Percentiles rank a stretch among this genome's conserved stretches.
phyloP scores from a whole-genome alignment of 2,113 vertebrate species.

The Plotosus lineatus region DNA sequence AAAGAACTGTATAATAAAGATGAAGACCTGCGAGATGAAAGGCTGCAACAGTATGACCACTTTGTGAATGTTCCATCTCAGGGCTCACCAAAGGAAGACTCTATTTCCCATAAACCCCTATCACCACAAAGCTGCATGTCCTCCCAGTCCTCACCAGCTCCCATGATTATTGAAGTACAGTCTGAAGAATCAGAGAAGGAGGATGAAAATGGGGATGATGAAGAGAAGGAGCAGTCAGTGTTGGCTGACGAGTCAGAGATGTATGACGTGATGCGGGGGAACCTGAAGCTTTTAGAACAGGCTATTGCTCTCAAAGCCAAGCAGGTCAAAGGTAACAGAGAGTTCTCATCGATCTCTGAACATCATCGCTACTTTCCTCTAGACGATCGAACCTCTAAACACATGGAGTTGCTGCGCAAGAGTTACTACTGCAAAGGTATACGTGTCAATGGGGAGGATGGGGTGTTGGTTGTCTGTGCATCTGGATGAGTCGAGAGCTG shows the following conservation, averaged over 20 bases:
- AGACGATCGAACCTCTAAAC: conserved; percentile 82
- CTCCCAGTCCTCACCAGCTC: conserved; percentile 71
- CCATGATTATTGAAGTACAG: conserved; percentile 82
- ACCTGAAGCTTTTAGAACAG: conserved; percentile 94
- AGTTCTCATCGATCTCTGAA: conserved; percentile 76
- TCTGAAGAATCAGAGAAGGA: conserved; percentile 84
- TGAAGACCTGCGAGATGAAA: conserved; percentile 52
- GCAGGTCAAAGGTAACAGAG: conserved; percentile 85
- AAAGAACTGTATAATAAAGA: conserved; percentile 66
- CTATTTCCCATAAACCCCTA: conserved; percentile 57
- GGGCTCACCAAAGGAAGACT: conserved; percentile 63
- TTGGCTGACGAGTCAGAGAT: conserved; percentile 91
- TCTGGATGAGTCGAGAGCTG: not conserved
- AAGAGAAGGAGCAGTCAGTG: conserved; percentile 79
- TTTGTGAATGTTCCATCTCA: conserved; percentile 68
- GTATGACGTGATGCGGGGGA: conserved; percentile 93
- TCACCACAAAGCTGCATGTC: conserved; percentile 59
- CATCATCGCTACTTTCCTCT: conserved; percentile 80
- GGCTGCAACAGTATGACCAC: not conserved
- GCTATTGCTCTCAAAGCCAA: conserved; percentile 95
- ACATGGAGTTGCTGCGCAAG: conserved; percentile 85
- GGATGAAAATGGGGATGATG: conserved; percentile 73
- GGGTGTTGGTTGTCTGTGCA: not conserved
- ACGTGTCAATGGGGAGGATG: not conserved
- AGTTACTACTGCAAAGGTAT: conserved; percentile 89